Percentiles rank a stretch among this genome's conserved stretches.
Conservation (phyloP, 2,113 vertebrate genomes). For the Pelobates fuscus region DNA sequence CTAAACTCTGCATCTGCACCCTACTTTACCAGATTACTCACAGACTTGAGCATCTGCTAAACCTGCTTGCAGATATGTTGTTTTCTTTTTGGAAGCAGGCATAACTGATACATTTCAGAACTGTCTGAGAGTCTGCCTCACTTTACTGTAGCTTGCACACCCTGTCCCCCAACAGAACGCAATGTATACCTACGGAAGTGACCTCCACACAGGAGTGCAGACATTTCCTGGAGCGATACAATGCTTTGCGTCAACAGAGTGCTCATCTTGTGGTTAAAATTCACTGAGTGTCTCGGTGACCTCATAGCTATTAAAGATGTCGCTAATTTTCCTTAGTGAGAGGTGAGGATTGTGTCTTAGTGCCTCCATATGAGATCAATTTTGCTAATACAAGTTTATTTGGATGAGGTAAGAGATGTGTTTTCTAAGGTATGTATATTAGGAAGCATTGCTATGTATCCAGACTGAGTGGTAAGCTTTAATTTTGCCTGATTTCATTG, state of each 20-base stretch:
- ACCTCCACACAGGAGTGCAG: slow-evolving; percentile 11
- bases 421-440: too few relatives aligned
- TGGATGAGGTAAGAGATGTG: neutral
- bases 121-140: neutral
- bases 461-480: too few relatives aligned
- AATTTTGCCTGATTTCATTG: too few relatives aligned
- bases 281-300: slow-evolving; percentile 33
- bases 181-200: neutral
- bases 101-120: slow-evolving; percentile 16
- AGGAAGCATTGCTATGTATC: too few relatives aligned
- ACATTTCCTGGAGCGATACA: slow-evolving; percentile 8
- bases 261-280: slow-evolving; percentile 12
- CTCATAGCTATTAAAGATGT: slow-evolving; percentile 25
- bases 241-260: slow-evolving; percentile 1
- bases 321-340: neutral
- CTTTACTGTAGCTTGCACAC: neutral
- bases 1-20: slow-evolving; percentile 4
- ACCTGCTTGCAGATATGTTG: slow-evolving; percentile 34
- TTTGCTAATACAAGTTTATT: too few relatives aligned
- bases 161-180: neutral
- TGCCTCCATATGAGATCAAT: neutral
- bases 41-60: slow-evolving; percentile 9
- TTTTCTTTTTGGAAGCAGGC: slow-evolving; percentile 37
- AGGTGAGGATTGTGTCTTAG: neutral
- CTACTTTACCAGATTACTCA: slow-evolving; percentile 38